These are phyloP conservation scores for Drosophila nannoptera DNA, from an alignment of 1,140 invertebrate species.

Conservation along the genomic window DNA sequence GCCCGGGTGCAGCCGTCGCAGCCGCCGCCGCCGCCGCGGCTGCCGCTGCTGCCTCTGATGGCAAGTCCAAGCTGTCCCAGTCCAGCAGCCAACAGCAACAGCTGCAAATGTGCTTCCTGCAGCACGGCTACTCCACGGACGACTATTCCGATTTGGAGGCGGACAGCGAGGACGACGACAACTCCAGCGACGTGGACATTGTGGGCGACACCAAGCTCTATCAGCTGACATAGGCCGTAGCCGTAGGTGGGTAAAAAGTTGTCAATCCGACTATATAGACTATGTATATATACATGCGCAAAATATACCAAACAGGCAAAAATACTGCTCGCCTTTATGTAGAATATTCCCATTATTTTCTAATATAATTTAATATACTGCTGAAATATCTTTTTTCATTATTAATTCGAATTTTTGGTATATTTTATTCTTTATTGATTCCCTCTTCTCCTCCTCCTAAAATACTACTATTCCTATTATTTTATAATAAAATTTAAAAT, in stretches of 20 bases:
- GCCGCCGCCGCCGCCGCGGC: too few species aligned
- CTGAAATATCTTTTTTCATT: too few species aligned
- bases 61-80: slow-evolving; percentile 39
- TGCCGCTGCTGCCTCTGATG: slow-evolving; percentile 31
- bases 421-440: too few species aligned
- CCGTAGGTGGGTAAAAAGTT: slow-evolving; percentile 7
- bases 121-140: slow-evolving; percentile 74
- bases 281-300: not conserved
- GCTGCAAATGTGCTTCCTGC: slow-evolving; percentile 71
- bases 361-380: too few species aligned
- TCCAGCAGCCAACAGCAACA: slow-evolving; percentile 57
- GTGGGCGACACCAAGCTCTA: slow-evolving; percentile 77
- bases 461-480: not conserved
- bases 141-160: slow-evolving; percentile 72
- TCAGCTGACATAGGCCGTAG: slow-evolving; percentile 67
- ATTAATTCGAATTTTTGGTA: not conserved
- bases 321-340: not conserved
- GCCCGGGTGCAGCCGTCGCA: not conserved
- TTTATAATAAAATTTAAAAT: too few species aligned
- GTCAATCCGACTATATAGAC: slow-evolving; percentile 12
- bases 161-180: slow-evolving; percentile 72
- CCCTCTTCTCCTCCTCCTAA: not conserved
- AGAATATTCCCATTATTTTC: too few species aligned
- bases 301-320: slow-evolving; percentile 13
- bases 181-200: slow-evolving; percentile 78